These are phyloP conservation scores for Chydorus sphaericus DNA, from an alignment of 2,888 invertebrate genomes.

Conservation along the genomic window DNA sequence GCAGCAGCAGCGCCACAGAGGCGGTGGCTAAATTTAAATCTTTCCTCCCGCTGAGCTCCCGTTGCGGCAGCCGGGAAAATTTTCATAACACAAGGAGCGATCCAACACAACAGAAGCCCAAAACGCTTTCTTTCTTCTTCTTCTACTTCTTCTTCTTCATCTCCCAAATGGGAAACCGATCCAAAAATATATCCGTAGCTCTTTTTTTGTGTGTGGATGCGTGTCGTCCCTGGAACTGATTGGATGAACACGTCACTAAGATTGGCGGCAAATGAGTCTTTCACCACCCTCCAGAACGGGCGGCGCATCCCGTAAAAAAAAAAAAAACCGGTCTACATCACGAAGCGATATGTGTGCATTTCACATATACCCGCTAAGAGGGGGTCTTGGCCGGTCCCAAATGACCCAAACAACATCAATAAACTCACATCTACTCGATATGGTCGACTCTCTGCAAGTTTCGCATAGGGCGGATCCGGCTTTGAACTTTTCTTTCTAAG, in stretches of 20 bases:
- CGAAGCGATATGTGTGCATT: not conserved
- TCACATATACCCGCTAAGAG: slow-evolving; percentile 2
- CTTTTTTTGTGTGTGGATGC: not conserved
- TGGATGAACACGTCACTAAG: slow-evolving; percentile 5
- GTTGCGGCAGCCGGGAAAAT: not conserved
- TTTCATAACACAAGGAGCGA: not conserved
- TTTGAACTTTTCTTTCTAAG: not conserved
- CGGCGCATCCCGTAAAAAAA: not conserved
- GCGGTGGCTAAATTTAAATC: slow-evolving; percentile 4
- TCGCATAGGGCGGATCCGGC: not conserved
- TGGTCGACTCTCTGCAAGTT: no score
- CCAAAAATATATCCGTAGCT: not conserved
- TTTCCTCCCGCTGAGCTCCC: slow-evolving; percentile 4
- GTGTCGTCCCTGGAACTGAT: not conserved
- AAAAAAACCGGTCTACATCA: not conserved
- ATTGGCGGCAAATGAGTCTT: slow-evolving; percentile 7
- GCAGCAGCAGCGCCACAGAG: not conserved
- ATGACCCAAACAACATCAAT: slow-evolving; percentile 1
- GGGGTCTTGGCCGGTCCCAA: slow-evolving; percentile 1
- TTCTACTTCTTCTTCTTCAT: not conserved
- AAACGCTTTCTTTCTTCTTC: not conserved
- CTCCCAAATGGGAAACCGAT: slow-evolving; percentile 1
- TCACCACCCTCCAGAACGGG: not conserved
- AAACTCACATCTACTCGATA: no score
- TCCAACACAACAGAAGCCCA: no score